Conservation (phyloP, 2,797 vertebrate genomes). For the Tokudaia tokunoshimensis region DNA sequence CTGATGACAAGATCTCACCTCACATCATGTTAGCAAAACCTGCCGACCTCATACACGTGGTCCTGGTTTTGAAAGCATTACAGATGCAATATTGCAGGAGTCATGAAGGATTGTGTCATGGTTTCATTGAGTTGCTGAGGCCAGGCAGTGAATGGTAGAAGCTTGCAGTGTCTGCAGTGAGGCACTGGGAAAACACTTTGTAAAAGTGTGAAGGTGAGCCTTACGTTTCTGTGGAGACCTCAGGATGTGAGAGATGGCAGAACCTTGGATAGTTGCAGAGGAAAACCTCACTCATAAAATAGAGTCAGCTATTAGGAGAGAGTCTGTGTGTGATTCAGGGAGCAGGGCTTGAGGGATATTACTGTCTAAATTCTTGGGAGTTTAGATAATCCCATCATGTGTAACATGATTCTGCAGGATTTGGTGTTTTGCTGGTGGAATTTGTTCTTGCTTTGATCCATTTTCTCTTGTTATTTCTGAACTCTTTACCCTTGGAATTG, state of each 20-base stretch:
- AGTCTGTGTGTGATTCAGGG: background rate
- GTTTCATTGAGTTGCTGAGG: background rate
- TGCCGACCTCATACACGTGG: too few relatives aligned
- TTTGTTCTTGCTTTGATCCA: background rate
- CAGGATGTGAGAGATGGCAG: background rate
- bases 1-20: background rate
- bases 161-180: background rate
- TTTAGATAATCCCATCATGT: background rate
- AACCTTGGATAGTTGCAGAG: background rate
- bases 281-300: background rate
- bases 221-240: background rate
- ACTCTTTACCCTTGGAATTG: background rate
- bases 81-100: background rate
- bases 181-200: background rate
- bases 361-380: background rate
- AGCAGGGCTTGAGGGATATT: background rate
- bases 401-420: background rate
- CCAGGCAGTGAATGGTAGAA: background rate
- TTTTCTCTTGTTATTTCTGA: background rate
- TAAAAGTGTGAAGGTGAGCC: background rate
- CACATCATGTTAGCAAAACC: background rate
- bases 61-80: background rate
- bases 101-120: background rate
- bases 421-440: background rate
- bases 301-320: background rate